Evolutionary conservation across 2,888 invertebrate genomes (phyloP), one percentile per base, ranked within the genome.

Genomic region (Hypolimnas misippus): DNA sequence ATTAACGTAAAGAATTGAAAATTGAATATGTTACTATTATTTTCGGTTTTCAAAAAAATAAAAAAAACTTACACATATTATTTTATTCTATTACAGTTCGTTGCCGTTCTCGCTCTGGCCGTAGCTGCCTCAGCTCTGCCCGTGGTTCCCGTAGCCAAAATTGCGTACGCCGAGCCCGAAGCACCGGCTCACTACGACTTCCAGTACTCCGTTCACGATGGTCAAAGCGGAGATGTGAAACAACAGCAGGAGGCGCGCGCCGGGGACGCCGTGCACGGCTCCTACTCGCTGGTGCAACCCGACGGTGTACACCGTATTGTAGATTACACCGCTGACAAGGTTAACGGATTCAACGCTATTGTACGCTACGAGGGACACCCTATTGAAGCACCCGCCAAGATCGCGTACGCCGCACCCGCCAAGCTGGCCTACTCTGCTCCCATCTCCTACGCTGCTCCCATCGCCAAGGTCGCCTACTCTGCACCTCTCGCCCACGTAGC

Each of bases 201-300:
- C 82, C 74, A 78, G 38, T 90, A 90, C 81, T 86, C 89, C 64
- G 88, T 91, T 59, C 86, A 89, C 63, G 92, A 92, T 70, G 73
- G 76, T 1, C 86, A 86, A 74, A 86, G 75, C 74, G 90, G 91
- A 3, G 92, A 92, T 74, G 76, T 89, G 69, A 92, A 92, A 76
- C 80, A 89, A 69, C 91, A 91, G 78, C 83, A 88, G 70, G 92
- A 92, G 69, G 73, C 79, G 51, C 90, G 91, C 69, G 72, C 76
- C 68, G 91, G 91, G 1, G 87, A 91, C 73, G 77, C 75, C 62
- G 88, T 91, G 51, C 89, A 88, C 51, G 91, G 92, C 65, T 87
- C 83, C 21, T 91, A 92, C 82, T 89, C 92, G 7, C 83, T 92
- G 12, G 78, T 92, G 29, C 90, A 92, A 63, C 89, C 90, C 66